Evolutionary conservation across 2,113 vertebrate species (phyloP).

Genomic region (Ochotona princeps): DNA sequence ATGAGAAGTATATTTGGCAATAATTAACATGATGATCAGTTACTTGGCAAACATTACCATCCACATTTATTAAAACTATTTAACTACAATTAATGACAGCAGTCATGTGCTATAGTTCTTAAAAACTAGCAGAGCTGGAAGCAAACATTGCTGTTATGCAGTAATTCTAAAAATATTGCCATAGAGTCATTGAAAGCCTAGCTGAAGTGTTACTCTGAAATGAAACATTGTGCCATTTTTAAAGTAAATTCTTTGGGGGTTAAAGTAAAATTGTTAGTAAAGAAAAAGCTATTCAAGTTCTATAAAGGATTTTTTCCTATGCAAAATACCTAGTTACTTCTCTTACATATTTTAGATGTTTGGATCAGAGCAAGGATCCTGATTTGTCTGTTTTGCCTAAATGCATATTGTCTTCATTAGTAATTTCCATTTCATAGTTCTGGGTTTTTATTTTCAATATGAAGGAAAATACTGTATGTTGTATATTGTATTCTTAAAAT

Average conservation of each 20-base stretch:
- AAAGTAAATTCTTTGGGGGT: constrained; percentile 19
- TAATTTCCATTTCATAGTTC: not conserved
- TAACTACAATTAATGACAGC: constrained; percentile 25
- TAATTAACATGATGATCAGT: not conserved
- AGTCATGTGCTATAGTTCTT: constrained; percentile 22
- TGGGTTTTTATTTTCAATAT: constrained; percentile 19
- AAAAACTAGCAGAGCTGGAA: constrained; percentile 32
- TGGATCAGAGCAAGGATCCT: not conserved
- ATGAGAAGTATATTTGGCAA: not conserved
- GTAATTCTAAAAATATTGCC: constrained; percentile 76
- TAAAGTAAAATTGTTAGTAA: constrained; percentile 29
- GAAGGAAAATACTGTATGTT: not conserved
- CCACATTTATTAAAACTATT: constrained; percentile 18
- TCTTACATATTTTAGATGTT: constrained; percentile 32
- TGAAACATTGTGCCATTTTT: constrained; percentile 61
- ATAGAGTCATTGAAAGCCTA: constrained; percentile 71
- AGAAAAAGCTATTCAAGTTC: not conserved
- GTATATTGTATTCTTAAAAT: constrained; percentile 6
- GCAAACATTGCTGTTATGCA: constrained; percentile 48
- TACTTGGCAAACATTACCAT: constrained; percentile 2
- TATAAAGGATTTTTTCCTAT: not conserved
- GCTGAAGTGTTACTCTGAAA: constrained; percentile 74
- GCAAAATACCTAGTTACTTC: not conserved
- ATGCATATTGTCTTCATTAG: not conserved
- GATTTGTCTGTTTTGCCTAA: not conserved